Base-by-base conservation (phyloP, 2,113 vertebrate genomes). In the Saccopteryx bilineata region DNA sequence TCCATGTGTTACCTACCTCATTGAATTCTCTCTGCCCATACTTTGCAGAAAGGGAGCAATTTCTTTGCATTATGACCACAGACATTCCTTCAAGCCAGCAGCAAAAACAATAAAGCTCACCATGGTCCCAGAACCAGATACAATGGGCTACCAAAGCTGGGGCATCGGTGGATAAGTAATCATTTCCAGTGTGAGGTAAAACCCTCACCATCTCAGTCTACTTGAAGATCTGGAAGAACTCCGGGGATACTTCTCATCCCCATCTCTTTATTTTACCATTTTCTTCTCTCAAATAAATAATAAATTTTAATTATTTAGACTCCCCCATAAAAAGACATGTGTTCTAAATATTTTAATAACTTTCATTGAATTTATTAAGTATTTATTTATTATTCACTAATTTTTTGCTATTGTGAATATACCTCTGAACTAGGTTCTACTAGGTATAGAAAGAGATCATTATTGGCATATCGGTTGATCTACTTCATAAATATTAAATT, bases 341-440 rank as follows among this genome's bases (percentile, higher is more conserved):
- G 23, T 81, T 86, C 7, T 39, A 93, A 88, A 96, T 81, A 4
- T 78, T 95, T 94, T 60, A 72, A 58, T 84, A 76, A 75, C 95
- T 81, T 88, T 15, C 33, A 68, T 0, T 65, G 65, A 56, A 75
- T n/a, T 94, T 90, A 60, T 14, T 4, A 93, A 69, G 28, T 9
- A 86, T 90, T 87, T 84, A 24, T 84, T 80, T 80, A 75, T 75
- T 81, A 89, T n/a, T 89, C 46, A 39, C 39, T 15, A 33, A 31
- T 63, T 83, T 61, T 87, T 28, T 31, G 11, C 86, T 81, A 54
- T 63, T 76, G n/a, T 78, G 39, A 92, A 46, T 86, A 23, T 56
- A 81, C 48, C 24, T 75, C 39, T 80, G 19, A 76, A 95, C 24
- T 52, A 76, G 54, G 11, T 76, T 95, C 65, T 56, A 66, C 66